Base-by-base conservation (phyloP, 2,113 vertebrate species). In the Salvelinus namaycush region DNA sequence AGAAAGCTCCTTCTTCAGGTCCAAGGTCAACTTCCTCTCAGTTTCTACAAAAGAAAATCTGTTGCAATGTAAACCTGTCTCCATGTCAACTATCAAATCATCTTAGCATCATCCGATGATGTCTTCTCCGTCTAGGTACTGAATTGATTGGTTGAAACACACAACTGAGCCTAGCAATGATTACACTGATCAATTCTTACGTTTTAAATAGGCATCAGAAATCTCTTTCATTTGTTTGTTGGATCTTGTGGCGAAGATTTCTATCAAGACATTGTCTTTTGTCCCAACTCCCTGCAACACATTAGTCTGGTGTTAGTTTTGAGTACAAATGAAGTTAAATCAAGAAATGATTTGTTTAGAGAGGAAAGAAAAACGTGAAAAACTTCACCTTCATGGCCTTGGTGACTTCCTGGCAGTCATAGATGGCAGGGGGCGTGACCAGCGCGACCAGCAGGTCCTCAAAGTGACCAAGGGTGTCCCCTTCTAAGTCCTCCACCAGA, bases 211-310 rank as follows among this genome's bases (percentile, higher is more conserved):
- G 9, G 84, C 90, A 2, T 93, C 90, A 0, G 60, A 72, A 14
- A 95, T 81, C 69, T 90, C 94, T 83, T 86, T 92, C 24, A 96
- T 90, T 77, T 96, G 93, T 51, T 89, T 79, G 76, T 89, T 92
- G 68, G 87, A 90, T 76, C 95, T 94, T 65, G 94, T 94, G 8
- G 92, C 90, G 70, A 95, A 86, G 65, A 95, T 94, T 89, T 96
- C 95, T 71, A 92, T 94, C 79, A 96, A 62, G 13, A 85, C 9
- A 51, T 26, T 70, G 68, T 94, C 89, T 13, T 85, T 69, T 0
- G 94, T 95, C 16, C 94, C 94, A 31, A 65, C 16, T 27, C 94
- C 95, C 95, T 95, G 73, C 62, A 85, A 80, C 11, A 22, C 29
- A 73, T 6, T 7, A 16, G 14, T n/a, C 54, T 8, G 51, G 5